Evolutionary conservation across 2,113 vertebrate genomes (phyloP).

Genomic region (Ameiurus melas): DNA sequence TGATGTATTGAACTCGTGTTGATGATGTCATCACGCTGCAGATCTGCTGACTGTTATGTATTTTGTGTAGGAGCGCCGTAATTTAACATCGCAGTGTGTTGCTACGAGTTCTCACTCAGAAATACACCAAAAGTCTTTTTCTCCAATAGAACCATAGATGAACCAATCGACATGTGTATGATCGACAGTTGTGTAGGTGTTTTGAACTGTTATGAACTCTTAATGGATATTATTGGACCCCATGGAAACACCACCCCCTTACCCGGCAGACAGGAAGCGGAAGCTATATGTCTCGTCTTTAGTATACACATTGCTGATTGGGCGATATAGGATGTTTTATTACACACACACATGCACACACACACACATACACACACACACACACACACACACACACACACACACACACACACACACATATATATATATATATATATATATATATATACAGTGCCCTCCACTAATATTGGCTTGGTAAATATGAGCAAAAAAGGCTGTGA

Average conservation of each 20-base stretch:
- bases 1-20: neutral
- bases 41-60: neutral
- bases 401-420: no score
- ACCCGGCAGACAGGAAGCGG: slow-evolving; percentile 23
- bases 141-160: neutral
- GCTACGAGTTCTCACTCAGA: neutral
- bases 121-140: neutral
- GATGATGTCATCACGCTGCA: neutral
- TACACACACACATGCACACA: neutral
- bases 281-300: neutral
- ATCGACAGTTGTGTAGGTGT: no score
- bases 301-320: neutral
- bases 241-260: neutral
- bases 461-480: no score
- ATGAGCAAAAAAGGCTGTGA: no score
- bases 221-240: no score
- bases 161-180: neutral
- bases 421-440: no score
- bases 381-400: no score
- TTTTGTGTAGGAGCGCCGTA: neutral
- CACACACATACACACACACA: no score
- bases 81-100: neutral
- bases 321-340: neutral
- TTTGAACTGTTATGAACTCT: no score
- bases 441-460: no score